phyloP scores from a whole-genome alignment of 2,888 invertebrate species.

The Pristionchus fissidentatus region DNA sequence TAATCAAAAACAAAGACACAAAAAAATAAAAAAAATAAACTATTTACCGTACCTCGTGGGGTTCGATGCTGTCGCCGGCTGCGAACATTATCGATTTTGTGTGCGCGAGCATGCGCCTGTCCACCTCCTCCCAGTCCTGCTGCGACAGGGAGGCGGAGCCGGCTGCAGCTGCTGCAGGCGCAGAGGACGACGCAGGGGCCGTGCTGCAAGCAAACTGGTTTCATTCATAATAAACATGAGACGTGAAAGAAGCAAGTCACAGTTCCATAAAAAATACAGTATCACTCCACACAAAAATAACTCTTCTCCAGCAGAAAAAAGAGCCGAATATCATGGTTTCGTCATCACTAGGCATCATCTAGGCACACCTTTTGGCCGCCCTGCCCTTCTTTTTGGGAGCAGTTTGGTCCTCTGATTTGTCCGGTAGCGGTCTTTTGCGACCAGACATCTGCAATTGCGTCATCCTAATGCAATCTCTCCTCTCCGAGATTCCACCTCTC shows the following conservation, averaged over 20 bases:
- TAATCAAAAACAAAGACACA: too few relatives aligned
- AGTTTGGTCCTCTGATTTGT: background rate
- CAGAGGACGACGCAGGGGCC: background rate
- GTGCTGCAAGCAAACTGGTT: background rate
- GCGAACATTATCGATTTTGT: conserved; percentile 37
- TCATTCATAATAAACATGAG: background rate
- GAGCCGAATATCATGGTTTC: too few relatives aligned
- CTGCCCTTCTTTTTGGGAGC: background rate
- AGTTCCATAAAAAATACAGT: too few relatives aligned
- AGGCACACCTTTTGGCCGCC: background rate
- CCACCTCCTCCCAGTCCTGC: conserved; percentile 9
- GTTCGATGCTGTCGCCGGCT: background rate
- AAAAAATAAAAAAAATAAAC: too few relatives aligned
- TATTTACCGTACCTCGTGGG: background rate
- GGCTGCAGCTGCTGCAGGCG: background rate
- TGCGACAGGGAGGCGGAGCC: background rate
- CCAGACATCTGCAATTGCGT: background rate
- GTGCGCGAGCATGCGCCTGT: background rate
- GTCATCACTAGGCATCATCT: background rate
- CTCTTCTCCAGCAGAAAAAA: too few relatives aligned
- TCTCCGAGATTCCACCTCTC: too few relatives aligned
- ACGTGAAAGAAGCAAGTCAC: too few relatives aligned
- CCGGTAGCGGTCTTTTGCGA: conserved; percentile 1
- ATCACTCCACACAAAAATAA: too few relatives aligned
- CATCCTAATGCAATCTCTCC: background rate